Percentiles rank a stretch among this genome's conserved stretches.
phyloP scores from a whole-genome alignment of 2,113 vertebrate species.

The Telmatochromis sp. region DNA sequence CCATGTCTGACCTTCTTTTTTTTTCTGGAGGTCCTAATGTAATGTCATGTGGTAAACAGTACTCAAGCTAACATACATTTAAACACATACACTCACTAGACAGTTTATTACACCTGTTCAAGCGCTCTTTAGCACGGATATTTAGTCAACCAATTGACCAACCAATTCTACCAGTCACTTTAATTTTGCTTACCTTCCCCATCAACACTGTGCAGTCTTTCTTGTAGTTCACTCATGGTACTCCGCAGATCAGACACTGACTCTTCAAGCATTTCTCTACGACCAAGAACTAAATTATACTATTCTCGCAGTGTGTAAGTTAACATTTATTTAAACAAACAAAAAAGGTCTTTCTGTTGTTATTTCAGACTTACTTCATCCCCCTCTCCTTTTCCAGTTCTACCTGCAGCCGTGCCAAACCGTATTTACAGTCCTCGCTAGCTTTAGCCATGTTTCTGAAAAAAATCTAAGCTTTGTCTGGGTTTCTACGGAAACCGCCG shows the following conservation, averaged over 20 bases:
- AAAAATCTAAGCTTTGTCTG: not conserved
- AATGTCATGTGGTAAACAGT: not conserved
- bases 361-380: conserved; percentile 45
- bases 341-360: not conserved
- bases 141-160: not conserved
- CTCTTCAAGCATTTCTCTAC: conserved; percentile 63
- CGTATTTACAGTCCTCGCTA: conserved; percentile 22
- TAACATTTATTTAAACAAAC: not conserved
- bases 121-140: not conserved
- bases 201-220: conserved; percentile 56
- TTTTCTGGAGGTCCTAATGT: not conserved
- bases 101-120: not conserved
- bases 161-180: not conserved
- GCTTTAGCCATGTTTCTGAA: conserved; percentile 29
- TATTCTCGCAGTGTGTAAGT: not conserved
- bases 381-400: conserved; percentile 64
- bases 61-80: not conserved
- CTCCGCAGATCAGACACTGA: conserved; percentile 59
- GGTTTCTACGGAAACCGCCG: conserved; percentile 36
- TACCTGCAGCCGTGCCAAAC: conserved; percentile 15
- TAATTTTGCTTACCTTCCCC: conserved; percentile 33
- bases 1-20: not conserved
- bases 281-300: not conserved
- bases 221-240: conserved; percentile 60
- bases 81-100: not conserved